Base-by-base conservation (phyloP, 2,797 vertebrate species). In the Eulemur mongoz region DNA sequence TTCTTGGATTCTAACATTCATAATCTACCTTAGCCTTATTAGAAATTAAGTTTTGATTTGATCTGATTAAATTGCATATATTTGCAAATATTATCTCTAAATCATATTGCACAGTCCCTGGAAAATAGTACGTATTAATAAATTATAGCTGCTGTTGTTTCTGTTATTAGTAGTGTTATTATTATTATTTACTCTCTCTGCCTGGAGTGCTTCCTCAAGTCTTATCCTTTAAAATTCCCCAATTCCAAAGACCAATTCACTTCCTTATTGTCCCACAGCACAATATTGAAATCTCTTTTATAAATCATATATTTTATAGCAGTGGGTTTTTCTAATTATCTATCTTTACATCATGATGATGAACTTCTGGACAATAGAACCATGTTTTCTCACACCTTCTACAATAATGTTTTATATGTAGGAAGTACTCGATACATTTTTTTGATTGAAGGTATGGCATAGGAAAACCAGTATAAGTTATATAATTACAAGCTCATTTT, bases 271-370 rank as follows among this genome's bases (percentile, higher is more conserved):
- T 80, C 27, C 35, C 70, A 61, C 0, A 57, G 57, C 27, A 93
- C 18, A 89, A 5, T 78, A 59, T 27, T 72, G 20, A 43, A 80
- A 86, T 7, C 1, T 80, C 78, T 45, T 76, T 89, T 80, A 27
- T 90, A 83, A 82, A 1, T 65, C 20, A 40, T 35, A 18, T 73
- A 20, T 78, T 45, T 75, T 50, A 70, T 32, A 54, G 11, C 3
- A 13, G 5, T 93, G 43, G 43, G 57, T 63, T 86, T 27, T 54
- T 78, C 52, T 61, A 3, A 15, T 93, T 52, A 7, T 89, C 15
- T 73, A 30, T 67, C 22, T 93, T 95, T 91, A 91, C 61, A 70
- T 80, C 57, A 48, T 87, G 67, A 59, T 27, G 76, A 40, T 94
- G 20, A 80, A 57, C 11, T 72, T 59, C 43, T 25, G 69, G 63